Base-by-base conservation (phyloP, 2,888 invertebrate species). In the Platerodrilus igneus region DNA sequence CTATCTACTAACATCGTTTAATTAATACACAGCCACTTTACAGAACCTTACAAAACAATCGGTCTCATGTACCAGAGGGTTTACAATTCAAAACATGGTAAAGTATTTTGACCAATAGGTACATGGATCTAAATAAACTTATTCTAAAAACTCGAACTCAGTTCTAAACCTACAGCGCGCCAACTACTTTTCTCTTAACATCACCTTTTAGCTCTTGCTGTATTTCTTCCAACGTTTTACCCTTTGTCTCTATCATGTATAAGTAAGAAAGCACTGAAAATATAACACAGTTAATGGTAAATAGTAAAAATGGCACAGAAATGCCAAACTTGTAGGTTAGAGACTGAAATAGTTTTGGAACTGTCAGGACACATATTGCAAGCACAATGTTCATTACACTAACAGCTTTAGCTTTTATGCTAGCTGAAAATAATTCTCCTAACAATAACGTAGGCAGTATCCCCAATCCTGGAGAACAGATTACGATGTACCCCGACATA, bases 371-470 rank as follows among this genome's bases (percentile, higher is more conserved):
- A 10, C 47, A 41, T 2, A 52, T 1, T 5, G 58, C 58, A 27
- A 58, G 52, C 20, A 51, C 48, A 15, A 61, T 48, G 35, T 55
- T 59, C 14, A 57, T 30, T 4, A 59, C 16, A 6, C 48, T 42
- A 16, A 61, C 39, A 7, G 53, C 63, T 51, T 63, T 60, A 2
- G 47, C 48, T 48, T 62, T 63, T 10, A 64, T 57, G 43, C 57
- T 46, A 6, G 60, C 52, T 4, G 60, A 57, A 38, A 61, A 62
- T 14, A 62, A 33, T 45, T 62, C 62, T 1, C 60, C 58, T 9
- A 56, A 22, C 51, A 62, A 53, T 26, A 63, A 45, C 22, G 57
- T 56, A 1, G 64, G 63, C 11, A 64, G 48, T 4, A 59, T 50
- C 2, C 55, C 57, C 14, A 60, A 34, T 4, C 63, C 64, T 19